Evolutionary conservation across 2,797 vertebrate species (phyloP).

Genomic region (Brachyrhaphis roseni): DNA sequence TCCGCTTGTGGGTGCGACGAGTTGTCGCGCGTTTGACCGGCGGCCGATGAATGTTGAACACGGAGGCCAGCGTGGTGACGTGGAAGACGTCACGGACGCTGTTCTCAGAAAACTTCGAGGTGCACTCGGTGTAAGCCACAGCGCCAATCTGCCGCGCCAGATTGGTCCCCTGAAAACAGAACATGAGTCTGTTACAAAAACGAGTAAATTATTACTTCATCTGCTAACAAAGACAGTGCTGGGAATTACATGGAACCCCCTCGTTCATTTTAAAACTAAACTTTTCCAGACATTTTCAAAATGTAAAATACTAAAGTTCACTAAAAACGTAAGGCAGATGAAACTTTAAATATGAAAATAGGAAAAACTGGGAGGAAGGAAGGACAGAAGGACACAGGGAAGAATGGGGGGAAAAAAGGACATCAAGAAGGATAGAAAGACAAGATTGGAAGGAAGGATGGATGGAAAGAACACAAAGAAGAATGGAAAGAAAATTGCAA

Average conservation of each 20-base stretch:
- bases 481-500: neutral
- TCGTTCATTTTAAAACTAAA: neutral
- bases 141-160: constrained; percentile 92
- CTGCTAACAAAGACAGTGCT: neutral
- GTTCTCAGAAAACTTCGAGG: constrained; percentile 92
- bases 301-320: neutral
- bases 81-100: constrained; percentile 95
- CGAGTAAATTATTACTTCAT: neutral
- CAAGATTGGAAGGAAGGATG: neutral
- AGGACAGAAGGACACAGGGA: neutral
- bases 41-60: constrained; percentile 81
- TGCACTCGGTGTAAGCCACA: constrained; percentile 92
- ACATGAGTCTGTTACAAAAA: neutral
- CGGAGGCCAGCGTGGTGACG: constrained; percentile 88
- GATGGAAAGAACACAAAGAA: too few relatives aligned
- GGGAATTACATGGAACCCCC: neutral
- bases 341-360: neutral
- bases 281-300: neutral
- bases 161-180: constrained; percentile 81
- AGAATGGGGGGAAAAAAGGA: neutral
- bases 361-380: neutral
- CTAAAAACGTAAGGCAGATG: neutral
- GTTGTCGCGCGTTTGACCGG: constrained; percentile 86
- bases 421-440: neutral
- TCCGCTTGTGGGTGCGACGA: constrained; percentile 87